Percentiles rank a stretch among this genome's conserved stretches.
phyloP scores from a whole-genome alignment of 2,113 vertebrate species.

The Trichomycterus rosablanca region DNA sequence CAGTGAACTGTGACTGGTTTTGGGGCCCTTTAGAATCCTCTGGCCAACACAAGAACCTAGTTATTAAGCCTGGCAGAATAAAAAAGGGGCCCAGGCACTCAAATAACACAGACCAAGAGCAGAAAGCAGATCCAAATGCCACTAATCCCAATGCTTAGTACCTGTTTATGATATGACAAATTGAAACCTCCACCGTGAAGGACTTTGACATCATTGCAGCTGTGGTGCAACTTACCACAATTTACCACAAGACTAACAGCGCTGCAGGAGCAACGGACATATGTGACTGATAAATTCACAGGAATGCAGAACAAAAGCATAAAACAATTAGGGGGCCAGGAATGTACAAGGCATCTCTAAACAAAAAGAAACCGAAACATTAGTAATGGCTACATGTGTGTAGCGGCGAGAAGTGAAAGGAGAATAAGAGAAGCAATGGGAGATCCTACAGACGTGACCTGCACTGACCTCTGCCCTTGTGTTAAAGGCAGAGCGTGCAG shows the following conservation, averaged over 20 bases:
- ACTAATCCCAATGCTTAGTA: slow-evolving; percentile 81
- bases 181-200: slow-evolving; percentile 75
- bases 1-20: slow-evolving; percentile 69
- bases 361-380: slow-evolving; percentile 1
- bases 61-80: slow-evolving; percentile 75
- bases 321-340: slow-evolving; percentile 76
- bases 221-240: slow-evolving; percentile 34
- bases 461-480: slow-evolving; percentile 58
- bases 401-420: slow-evolving; percentile 10
- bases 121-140: slow-evolving; percentile 76
- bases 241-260: slow-evolving; percentile 5
- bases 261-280: slow-evolving; percentile 73
- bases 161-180: slow-evolving; percentile 95
- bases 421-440: slow-evolving; percentile 38
- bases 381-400: slow-evolving; percentile 19
- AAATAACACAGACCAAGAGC: slow-evolving; percentile 83
- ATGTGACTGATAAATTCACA: slow-evolving; percentile 82
- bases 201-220: slow-evolving; percentile 37
- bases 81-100: slow-evolving; percentile 59
- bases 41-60: slow-evolving; percentile 74
- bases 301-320: slow-evolving; percentile 85
- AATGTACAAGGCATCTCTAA: slow-evolving; percentile 21
- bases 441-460: slow-evolving; percentile 57
- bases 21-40: slow-evolving; percentile 65
- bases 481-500: slow-evolving; percentile 64